Evolutionary conservation across 2,113 vertebrate genomes (phyloP), one percentile per base, ranked within the genome.

Genomic region (Larimichthys polyactis): DNA sequence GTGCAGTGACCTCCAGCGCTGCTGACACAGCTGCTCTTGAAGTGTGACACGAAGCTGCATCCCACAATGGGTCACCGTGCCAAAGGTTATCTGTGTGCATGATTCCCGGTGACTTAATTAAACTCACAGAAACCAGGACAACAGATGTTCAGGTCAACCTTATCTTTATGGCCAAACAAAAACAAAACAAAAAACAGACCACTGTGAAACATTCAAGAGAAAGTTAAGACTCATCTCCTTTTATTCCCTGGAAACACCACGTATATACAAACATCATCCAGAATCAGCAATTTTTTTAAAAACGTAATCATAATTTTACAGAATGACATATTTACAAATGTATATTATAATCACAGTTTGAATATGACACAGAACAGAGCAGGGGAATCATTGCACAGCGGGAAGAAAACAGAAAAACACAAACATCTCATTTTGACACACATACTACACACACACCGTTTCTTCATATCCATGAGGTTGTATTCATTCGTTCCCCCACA

Each of bases 321-420:
- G 81, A 86, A 86, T 83, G 85, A 82, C 64, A 57, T 95, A 95
- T 95, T 86, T 95, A 95, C 94, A 95, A 91, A 91, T 91, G 77
- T 88, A 93, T 94, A 92, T 89, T 81, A 94, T 91, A 90, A 93
- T 95, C 93, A 95, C 93, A 94, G 91, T 94, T 91, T 89, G 85
- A 82, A 85, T 90, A 92, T 84, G 92, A 58, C 87, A 94, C 89
- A 67, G 70, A 87, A 90, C 49, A 76, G 69, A 75, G 54, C 36
- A 32, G 48, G 36, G 51, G 66, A 59, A 62, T 78, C 79, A 87
- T 81, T 79, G 83, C 77, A 87, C 73, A 76, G 72, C 44, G 66
- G 62, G 36, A 49, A 36, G 14, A 48, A 75, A 76, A 83, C 17
- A 69, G 43, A 79, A 81, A 70, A 74, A 22, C 1, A n/a, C 32